Evolutionary conservation across 2,797 vertebrate species (phyloP).

Genomic region (Holocentrus rufus): DNA sequence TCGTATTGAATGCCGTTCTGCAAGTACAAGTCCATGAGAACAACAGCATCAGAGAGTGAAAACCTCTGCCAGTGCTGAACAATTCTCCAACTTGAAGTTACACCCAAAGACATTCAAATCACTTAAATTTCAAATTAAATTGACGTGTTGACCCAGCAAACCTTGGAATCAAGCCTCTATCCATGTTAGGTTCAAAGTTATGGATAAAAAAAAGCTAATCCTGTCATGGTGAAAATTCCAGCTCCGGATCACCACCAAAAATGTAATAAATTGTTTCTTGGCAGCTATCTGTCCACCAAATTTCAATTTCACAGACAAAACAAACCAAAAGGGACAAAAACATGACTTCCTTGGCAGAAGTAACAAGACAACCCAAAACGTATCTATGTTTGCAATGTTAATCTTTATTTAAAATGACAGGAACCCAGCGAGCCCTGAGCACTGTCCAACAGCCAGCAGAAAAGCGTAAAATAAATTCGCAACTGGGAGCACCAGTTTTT

Average conservation of each 20-base stretch:
- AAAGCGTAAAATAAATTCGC: conserved; percentile 32
- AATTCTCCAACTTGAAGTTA: neutral
- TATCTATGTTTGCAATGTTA: conserved; percentile 13
- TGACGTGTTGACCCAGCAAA: neutral
- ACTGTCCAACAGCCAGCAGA: neutral
- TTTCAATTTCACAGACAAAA: neutral
- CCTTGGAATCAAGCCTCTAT: neutral
- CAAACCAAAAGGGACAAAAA: no score
- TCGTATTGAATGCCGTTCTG: neutral
- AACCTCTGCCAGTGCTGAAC: neutral
- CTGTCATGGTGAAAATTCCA: no score
- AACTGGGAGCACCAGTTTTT: conserved; percentile 12
- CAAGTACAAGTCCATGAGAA: neutral
- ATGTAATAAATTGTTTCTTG: neutral
- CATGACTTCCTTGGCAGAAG: no score
- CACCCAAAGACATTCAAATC: neutral
- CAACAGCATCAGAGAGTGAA: neutral
- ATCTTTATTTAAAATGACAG: conserved; percentile 14
- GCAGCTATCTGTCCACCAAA: conserved; percentile 2
- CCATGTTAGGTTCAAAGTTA: neutral
- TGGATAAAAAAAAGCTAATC: no score
- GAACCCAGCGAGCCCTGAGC: neutral
- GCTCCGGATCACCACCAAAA: no score
- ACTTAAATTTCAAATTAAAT: neutral
- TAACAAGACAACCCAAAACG: conserved; percentile 2